phyloP scores from a whole-genome alignment of 1,140 invertebrate genomes.

The Potamilus streckersoni region DNA sequence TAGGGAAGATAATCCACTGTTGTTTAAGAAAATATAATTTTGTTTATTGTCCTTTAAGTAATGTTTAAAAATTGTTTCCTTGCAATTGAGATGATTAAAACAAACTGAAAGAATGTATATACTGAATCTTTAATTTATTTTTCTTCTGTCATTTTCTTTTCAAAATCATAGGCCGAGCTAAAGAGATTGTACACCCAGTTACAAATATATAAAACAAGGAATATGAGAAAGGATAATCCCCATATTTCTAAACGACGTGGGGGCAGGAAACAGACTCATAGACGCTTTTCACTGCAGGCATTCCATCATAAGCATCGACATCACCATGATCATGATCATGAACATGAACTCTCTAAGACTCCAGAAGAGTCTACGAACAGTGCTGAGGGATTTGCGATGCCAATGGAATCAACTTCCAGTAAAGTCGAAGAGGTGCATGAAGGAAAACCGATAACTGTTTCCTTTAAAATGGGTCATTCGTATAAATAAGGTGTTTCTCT shows the following conservation, averaged over 20 bases:
- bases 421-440: slow-evolving; percentile 39
- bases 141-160: slow-evolving; percentile 27
- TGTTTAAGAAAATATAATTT: no score
- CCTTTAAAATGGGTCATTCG: slow-evolving; percentile 55
- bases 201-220: slow-evolving; percentile 85
- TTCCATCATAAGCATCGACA: slow-evolving; percentile 69
- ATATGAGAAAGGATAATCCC: slow-evolving; percentile 91
- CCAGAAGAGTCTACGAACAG: slow-evolving; percentile 70
- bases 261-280: slow-evolving; percentile 90
- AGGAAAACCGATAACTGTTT: slow-evolving; percentile 46
- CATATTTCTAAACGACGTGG: slow-evolving; percentile 93
- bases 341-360: slow-evolving; percentile 67
- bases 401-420: slow-evolving; percentile 46
- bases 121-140: slow-evolving; percentile 1
- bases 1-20: no score
- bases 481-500: slow-evolving; percentile 25
- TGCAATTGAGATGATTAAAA: neutral
- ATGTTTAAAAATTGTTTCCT: neutral
- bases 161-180: slow-evolving; percentile 78
- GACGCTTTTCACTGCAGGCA: slow-evolving; percentile 84
- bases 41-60: no score
- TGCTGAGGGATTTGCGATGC: slow-evolving; percentile 61
- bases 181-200: slow-evolving; percentile 93
- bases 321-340: slow-evolving; percentile 61
- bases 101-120: neutral